A percentile compares a stretch with the other conserved stretches of the same genome.
Conservation (phyloP, 2,888 invertebrate genomes). For the Leptinotarsa rubiginosa region DNA sequence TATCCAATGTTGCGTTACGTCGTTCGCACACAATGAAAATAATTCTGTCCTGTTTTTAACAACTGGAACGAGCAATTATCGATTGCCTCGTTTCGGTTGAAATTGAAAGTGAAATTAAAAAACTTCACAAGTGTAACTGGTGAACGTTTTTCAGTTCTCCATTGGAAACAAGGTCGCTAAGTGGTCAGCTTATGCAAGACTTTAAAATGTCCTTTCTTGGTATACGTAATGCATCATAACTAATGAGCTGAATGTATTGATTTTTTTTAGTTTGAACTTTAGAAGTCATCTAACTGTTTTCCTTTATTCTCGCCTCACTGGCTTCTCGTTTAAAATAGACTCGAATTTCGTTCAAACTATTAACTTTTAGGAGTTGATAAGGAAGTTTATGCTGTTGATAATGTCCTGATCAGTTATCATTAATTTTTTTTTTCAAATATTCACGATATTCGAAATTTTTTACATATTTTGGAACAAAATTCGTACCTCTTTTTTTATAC, state of each 20-base stretch:
- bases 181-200: slow-evolving; percentile 10
- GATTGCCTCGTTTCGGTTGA: slow-evolving; percentile 10
- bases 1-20: neutral
- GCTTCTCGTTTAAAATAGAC: too few species aligned
- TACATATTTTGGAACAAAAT: too few species aligned
- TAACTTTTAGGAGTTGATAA: too few species aligned
- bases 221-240: neutral
- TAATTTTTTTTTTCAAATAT: too few species aligned
- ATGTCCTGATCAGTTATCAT: too few species aligned
- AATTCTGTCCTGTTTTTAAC: neutral
- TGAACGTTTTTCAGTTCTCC: slow-evolving; percentile 15
- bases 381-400: too few species aligned
- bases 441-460: too few species aligned
- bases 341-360: too few species aligned
- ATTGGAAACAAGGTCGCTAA: slow-evolving; percentile 11
- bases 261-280: too few species aligned
- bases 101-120: slow-evolving; percentile 8
- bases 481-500: too few species aligned
- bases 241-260: neutral
- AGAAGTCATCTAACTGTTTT: too few species aligned
- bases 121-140: neutral
- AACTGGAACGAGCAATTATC: slow-evolving; percentile 10
- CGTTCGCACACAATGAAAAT: neutral
- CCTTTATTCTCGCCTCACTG: too few species aligned
- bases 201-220: neutral